A percentile compares a stretch with the other conserved stretches of the same genome.
Evolutionary conservation across 2,797 vertebrate species (phyloP).

Genomic region (Lutjanus argentimaculatus): DNA sequence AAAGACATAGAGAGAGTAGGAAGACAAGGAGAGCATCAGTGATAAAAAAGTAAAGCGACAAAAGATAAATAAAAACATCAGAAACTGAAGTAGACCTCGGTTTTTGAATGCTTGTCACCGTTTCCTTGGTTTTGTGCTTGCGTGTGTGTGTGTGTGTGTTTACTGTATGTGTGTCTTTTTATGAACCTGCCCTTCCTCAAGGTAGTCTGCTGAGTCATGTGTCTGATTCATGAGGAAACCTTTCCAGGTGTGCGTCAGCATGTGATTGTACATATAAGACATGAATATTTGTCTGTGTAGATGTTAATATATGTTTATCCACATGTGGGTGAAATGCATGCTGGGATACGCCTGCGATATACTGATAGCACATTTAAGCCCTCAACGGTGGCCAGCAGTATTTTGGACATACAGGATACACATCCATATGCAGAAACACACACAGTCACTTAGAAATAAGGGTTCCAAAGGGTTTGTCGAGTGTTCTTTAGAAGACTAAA

Average conservation of each 20-base stretch:
- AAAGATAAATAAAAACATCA: constrained; percentile 5
- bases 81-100: background rate
- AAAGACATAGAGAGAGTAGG: background rate
- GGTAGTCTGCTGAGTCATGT: constrained; percentile 22
- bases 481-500: too few species aligned
- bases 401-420: background rate
- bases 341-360: constrained; percentile 13
- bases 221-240: constrained; percentile 27
- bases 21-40: constrained; percentile 9
- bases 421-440: background rate
- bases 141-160: background rate
- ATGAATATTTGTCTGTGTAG: background rate
- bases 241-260: constrained; percentile 12
- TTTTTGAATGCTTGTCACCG: background rate
- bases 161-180: background rate
- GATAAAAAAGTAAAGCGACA: background rate
- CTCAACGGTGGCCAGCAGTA: background rate
- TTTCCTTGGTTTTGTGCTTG: background rate
- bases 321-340: background rate
- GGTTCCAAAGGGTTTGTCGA: too few species aligned
- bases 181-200: constrained; percentile 4
- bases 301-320: background rate
- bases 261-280: background rate
- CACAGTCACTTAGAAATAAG: too few species aligned
- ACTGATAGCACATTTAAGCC: background rate